Conservation (phyloP, 1,140 invertebrate species). For the Drosophila neocordata region DNA sequence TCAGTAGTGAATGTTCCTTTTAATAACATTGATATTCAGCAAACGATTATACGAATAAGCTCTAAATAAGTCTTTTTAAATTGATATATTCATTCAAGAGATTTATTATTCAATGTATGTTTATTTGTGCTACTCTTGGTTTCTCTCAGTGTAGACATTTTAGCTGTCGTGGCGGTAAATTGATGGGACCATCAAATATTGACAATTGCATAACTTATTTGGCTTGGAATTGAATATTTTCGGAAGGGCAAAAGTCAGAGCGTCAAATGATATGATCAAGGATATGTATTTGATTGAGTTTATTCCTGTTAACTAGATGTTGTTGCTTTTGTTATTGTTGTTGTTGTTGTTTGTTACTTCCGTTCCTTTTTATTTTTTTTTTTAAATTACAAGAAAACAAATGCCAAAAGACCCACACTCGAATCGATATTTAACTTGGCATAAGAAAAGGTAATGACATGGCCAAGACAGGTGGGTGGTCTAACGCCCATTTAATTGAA, state of each 20-base stretch:
- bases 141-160: constrained; percentile 30
- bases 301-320: constrained; percentile 6
- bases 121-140: background rate
- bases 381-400: background rate
- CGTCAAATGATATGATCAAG: constrained; percentile 8
- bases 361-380: background rate
- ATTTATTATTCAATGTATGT: too few relatives aligned
- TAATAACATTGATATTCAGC: too few relatives aligned
- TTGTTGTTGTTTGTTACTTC: too few relatives aligned
- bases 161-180: constrained; percentile 52
- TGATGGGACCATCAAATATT: constrained; percentile 73
- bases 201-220: constrained; percentile 63
- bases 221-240: constrained; percentile 14
- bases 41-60: too few relatives aligned
- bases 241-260: constrained; percentile 1
- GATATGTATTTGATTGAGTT: constrained; percentile 12
- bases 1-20: too few relatives aligned
- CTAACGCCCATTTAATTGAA: constrained; percentile 47
- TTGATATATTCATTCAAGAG: too few relatives aligned
- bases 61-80: too few relatives aligned
- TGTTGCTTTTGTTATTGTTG: background rate
- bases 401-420: background rate
- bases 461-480: constrained; percentile 6
- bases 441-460: constrained; percentile 46
- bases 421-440: constrained; percentile 40